Percentiles rank a stretch among this genome's conserved stretches.
Conservation (phyloP, 1,140 invertebrate species). For the Caenorhabditis latens region DNA sequence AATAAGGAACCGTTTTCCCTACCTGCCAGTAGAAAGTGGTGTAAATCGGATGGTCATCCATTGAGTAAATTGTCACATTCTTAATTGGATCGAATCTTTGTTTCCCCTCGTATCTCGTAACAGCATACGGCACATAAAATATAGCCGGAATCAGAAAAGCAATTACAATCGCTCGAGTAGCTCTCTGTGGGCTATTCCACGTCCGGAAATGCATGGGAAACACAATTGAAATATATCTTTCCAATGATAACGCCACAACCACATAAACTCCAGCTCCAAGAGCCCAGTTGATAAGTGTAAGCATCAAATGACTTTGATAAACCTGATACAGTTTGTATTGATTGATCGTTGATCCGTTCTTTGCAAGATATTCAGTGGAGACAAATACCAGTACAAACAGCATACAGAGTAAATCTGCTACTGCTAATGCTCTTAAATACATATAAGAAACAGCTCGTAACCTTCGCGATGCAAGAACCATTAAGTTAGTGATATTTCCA, state of each 20-base stretch:
- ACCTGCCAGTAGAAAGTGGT: slow-evolving; percentile 69
- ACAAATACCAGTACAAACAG: slow-evolving; percentile 76
- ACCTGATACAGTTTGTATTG: slow-evolving; percentile 70
- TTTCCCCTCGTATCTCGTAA: slow-evolving; percentile 70
- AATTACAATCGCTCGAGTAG: slow-evolving; percentile 72
- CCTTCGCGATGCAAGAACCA: slow-evolving; percentile 74
- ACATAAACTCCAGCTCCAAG: slow-evolving; percentile 75
- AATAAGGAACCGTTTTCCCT: not conserved
- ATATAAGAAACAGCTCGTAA: slow-evolving; percentile 77
- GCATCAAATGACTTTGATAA: slow-evolving; percentile 76
- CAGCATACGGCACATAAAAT: slow-evolving; percentile 75
- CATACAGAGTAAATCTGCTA: slow-evolving; percentile 77
- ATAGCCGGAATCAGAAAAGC: slow-evolving; percentile 75
- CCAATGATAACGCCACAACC: slow-evolving; percentile 75
- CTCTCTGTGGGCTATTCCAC: slow-evolving; percentile 75
- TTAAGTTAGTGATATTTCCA: slow-evolving; percentile 74
- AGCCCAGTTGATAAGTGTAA: slow-evolving; percentile 77
- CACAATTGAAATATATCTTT: slow-evolving; percentile 76
- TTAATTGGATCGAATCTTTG: slow-evolving; percentile 69
- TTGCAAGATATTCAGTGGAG: slow-evolving; percentile 68
- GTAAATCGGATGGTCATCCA: slow-evolving; percentile 66
- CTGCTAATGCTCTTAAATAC: slow-evolving; percentile 72
- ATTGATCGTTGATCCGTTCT: slow-evolving; percentile 66
- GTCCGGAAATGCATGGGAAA: slow-evolving; percentile 76
- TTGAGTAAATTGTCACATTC: slow-evolving; percentile 56